Evolutionary conservation across 2,888 invertebrate genomes (phyloP), one percentile per base, ranked within the genome.

Genomic region (Agrotis ipsilon): DNA sequence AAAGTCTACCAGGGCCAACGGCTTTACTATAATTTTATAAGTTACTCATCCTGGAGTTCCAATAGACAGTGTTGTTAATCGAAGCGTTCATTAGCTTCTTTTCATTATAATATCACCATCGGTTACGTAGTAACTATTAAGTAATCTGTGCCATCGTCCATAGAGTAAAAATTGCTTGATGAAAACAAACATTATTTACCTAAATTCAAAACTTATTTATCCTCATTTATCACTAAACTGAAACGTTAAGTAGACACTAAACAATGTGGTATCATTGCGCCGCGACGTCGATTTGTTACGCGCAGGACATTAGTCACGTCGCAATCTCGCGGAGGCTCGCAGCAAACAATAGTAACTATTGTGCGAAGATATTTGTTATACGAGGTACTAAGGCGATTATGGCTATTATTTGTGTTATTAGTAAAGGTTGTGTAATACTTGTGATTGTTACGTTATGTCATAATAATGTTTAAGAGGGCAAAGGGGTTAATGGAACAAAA

Each of bases 231-330:
- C 45, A 49, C 24, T n/a, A 43, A 18, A 32, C 32, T 32, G 3
- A 54, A 16, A 24, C 49, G 13, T 27, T 46, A 70, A 57, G 39
- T 51, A 70, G 27, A 39, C 21, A 46, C 2, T 21, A 45, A 46
- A 55, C 54, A 67, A 32, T 24, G 16, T 24, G 24, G 27, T 64
- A 68, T 61, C 57, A 75, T 65, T 39, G 43, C 54, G 45, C 32
- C 55, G 49, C 48, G 51, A 65, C 49, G 52, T 54, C 58, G 58
- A 72, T 79, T 76, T 68, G 79, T 79, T 72, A 76, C 72, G 49
- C 32, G 46, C 57, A 71, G 81, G n/a, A 51, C 64, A 67, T 81
- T 70, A 57, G 52, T 73, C 78, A 68, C n/a, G 52, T 55, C 62
- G 43, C 57, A 55, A 65, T 69, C 46, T 54, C 24, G 60, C 24